Percentiles rank a stretch among this genome's conserved stretches.
phyloP scores from a whole-genome alignment of 2,797 vertebrate genomes.

The Eremophila alpestris region DNA sequence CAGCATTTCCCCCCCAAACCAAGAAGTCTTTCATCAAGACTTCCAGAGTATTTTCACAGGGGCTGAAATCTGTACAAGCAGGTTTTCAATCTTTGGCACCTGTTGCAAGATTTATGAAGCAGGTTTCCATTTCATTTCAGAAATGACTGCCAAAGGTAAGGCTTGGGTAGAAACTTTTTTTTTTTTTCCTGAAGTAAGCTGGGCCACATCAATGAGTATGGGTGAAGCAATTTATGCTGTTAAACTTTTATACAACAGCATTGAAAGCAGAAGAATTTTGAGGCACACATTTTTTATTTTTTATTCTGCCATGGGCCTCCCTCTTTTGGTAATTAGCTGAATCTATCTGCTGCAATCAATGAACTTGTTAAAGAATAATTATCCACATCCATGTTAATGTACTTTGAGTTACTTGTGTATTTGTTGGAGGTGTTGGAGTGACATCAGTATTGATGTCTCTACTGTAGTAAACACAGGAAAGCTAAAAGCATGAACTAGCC shows the following conservation, averaged over 20 bases:
- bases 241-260: background rate
- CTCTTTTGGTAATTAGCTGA: background rate
- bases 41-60: background rate
- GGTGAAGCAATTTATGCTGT: background rate
- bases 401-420: background rate
- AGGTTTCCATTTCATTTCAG: background rate
- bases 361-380: constrained; percentile 16
- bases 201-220: accelerated
- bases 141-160: background rate
- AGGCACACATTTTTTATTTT: background rate
- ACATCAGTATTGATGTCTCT: background rate
- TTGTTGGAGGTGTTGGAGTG: background rate
- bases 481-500: background rate
- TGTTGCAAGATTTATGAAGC: background rate
- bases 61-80: background rate
- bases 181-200: background rate
- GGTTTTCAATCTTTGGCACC: background rate
- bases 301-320: background rate
- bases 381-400: background rate
- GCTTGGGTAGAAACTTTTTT: background rate
- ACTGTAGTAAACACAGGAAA: background rate
- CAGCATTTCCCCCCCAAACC: background rate
- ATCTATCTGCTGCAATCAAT: background rate
- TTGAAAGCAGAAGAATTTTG: background rate
- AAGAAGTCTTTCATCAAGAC: background rate